A percentile compares a stretch with the other conserved stretches of the same genome.
Conservation (phyloP, 2,113 vertebrate genomes). For the Pluvialis apricaria region DNA sequence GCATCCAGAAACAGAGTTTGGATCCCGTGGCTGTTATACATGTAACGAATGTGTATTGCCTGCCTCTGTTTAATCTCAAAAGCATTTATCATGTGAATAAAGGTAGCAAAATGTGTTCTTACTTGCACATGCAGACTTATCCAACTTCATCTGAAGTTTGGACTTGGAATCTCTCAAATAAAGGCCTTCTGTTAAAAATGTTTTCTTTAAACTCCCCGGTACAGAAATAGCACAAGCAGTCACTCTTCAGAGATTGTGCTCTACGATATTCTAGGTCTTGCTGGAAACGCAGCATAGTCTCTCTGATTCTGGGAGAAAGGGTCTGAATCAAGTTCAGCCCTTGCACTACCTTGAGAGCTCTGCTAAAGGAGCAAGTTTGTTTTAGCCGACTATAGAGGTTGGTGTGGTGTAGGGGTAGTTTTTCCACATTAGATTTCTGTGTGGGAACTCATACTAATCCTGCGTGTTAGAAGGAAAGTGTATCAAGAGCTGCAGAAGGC, state of each 20-base stretch:
- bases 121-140: neutral
- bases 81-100: neutral
- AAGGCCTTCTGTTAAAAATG: neutral
- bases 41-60: neutral
- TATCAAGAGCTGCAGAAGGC: neutral
- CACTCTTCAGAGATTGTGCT: neutral
- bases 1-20: neutral
- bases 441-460: neutral
- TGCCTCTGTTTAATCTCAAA: neutral
- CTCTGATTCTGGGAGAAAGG: neutral
- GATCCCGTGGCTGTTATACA: neutral
- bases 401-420: neutral
- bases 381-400: neutral
- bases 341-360: neutral
- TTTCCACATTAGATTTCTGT: neutral
- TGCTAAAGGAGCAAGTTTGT: neutral
- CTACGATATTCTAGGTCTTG: accelerated
- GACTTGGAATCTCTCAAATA: neutral
- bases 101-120: neutral
- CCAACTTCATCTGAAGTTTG: neutral
- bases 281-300: neutral
- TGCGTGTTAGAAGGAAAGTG: neutral
- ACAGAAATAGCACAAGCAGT: neutral
- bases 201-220: neutral
- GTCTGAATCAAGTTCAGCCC: neutral